Evolutionary conservation across 2,797 vertebrate genomes (phyloP).

Genomic region (Triplophysa yarkandensis): DNA sequence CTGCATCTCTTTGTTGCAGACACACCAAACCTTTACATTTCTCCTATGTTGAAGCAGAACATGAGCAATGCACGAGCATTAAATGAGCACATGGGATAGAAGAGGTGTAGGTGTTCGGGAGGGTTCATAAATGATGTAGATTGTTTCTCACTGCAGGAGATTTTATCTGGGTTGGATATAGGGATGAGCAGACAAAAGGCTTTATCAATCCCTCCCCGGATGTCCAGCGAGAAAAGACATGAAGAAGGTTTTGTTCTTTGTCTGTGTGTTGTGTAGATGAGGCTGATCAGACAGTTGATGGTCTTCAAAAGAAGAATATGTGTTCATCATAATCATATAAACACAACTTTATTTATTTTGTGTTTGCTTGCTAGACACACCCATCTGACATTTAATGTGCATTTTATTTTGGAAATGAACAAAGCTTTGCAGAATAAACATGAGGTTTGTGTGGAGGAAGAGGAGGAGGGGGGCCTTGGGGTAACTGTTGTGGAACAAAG

Average conservation of each 20-base stretch:
- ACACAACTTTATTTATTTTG: too few relatives aligned
- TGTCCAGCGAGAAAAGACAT: conserved; percentile 26
- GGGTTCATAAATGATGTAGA: conserved; percentile 8
- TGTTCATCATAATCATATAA: too few relatives aligned
- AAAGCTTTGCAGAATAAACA: neutral
- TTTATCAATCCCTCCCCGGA: conserved; percentile 44
- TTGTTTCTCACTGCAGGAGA: neutral
- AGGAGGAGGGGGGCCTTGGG: neutral
- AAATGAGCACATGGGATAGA: neutral
- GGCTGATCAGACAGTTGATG: conserved; percentile 11
- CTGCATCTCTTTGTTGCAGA: conserved; percentile 69
- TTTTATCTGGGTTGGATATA: conserved; percentile 50
- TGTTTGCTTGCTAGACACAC: too few relatives aligned
- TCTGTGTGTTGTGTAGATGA: conserved; percentile 1
- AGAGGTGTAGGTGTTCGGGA: neutral
- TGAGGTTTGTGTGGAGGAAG: neutral
- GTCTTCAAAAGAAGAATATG: neutral
- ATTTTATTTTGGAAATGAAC: neutral
- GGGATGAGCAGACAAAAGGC: conserved; percentile 65
- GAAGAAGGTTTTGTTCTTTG: conserved; percentile 16
- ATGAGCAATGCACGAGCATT: neutral
- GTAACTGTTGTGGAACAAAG: conserved; percentile 21
- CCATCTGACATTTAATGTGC: neutral
- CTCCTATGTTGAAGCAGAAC: conserved; percentile 2
- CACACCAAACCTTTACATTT: conserved; percentile 60